phyloP scores from a whole-genome alignment of 2,888 invertebrate species.

The Eristalis intricaria region DNA sequence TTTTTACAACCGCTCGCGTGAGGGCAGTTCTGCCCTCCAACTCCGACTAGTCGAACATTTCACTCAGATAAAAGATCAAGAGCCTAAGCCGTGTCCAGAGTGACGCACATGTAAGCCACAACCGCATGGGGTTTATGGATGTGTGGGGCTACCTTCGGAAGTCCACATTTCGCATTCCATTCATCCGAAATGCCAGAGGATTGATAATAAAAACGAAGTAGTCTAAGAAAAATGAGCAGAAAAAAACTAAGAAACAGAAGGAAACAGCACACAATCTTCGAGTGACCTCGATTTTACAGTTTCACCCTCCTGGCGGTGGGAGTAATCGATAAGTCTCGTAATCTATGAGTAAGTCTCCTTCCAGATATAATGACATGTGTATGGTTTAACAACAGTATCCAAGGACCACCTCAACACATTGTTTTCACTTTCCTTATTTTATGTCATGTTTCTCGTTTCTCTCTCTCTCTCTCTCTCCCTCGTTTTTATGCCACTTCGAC shows the following conservation, averaged over 20 bases:
- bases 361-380: background rate
- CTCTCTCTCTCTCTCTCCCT: background rate
- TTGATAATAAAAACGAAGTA: slow-evolving; percentile 12
- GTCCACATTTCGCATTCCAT: background rate
- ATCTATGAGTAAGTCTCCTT: slow-evolving; percentile 11
- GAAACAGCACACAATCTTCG: no score
- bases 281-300: slow-evolving; percentile 26
- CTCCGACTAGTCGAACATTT: background rate
- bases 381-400: background rate
- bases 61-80: background rate
- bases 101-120: no score
- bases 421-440: slow-evolving; percentile 42
- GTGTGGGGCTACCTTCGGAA: background rate
- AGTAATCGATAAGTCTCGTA: slow-evolving; percentile 34
- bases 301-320: background rate
- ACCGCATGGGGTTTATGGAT: background rate
- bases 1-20: background rate
- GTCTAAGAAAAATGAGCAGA: background rate
- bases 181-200: background rate
- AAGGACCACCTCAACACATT: slow-evolving; percentile 44
- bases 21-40: background rate
- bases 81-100: background rate
- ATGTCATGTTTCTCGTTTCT: slow-evolving; percentile 8
- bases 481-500: slow-evolving; percentile 15
- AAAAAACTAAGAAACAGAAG: no score